A percentile compares a stretch with the other conserved stretches of the same genome.
Evolutionary conservation across 2,888 invertebrate species (phyloP).

Genomic region (Drosophila mayaguana): DNA sequence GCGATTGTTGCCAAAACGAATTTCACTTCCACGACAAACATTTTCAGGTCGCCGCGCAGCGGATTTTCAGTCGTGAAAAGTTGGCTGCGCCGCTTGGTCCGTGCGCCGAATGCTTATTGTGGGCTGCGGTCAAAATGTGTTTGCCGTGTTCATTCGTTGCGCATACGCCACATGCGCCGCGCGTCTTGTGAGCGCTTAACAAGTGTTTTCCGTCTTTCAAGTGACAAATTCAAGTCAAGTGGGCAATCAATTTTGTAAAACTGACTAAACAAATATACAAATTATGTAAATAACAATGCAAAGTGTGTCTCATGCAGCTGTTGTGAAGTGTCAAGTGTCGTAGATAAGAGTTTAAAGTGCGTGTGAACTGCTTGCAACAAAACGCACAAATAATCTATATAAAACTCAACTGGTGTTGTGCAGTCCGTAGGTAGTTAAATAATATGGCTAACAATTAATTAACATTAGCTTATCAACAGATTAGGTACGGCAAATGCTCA

Average conservation of each 20-base stretch:
- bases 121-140: slow-evolving; percentile 42
- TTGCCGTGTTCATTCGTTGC: slow-evolving; percentile 46
- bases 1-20: slow-evolving; percentile 26
- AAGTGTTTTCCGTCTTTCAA: slow-evolving; percentile 53
- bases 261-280: slow-evolving; percentile 9
- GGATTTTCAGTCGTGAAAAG: slow-evolving; percentile 70
- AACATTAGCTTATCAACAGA: slow-evolving; percentile 12
- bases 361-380: slow-evolving; percentile 14
- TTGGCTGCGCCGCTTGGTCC: slow-evolving; percentile 68
- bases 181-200: slow-evolving; percentile 50
- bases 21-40: slow-evolving; percentile 60
- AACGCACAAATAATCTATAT: not conserved
- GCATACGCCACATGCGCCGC: slow-evolving; percentile 64
- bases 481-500: slow-evolving; percentile 33
- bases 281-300: slow-evolving; percentile 9
- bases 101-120: slow-evolving; percentile 51
- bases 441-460: slow-evolving; percentile 27
- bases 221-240: slow-evolving; percentile 31
- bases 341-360: slow-evolving; percentile 10
- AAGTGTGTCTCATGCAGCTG: slow-evolving; percentile 10
- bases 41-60: slow-evolving; percentile 38
- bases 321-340: slow-evolving; percentile 1
- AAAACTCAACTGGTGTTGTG: not conserved
- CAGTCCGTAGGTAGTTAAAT: slow-evolving; percentile 15
- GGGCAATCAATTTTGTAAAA: slow-evolving; percentile 18